These are phyloP conservation scores for Lumbricus terrestris DNA, from an alignment of 2,888 invertebrate species.

Conservation along the genomic window DNA sequence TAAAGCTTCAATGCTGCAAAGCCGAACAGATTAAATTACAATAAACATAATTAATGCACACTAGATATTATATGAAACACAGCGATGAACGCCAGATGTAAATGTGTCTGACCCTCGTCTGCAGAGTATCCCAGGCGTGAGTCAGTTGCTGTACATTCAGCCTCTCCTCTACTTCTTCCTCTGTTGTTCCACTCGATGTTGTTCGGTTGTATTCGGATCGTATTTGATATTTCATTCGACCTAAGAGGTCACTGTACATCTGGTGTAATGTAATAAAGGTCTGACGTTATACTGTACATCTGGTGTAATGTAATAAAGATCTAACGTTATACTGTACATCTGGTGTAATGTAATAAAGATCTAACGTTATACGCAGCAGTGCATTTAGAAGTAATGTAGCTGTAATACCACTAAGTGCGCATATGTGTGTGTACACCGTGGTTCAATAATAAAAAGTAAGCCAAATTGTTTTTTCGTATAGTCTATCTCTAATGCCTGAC, in stretches of 20 bases:
- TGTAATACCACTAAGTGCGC: not conserved
- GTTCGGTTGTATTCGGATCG: slow-evolving; percentile 13
- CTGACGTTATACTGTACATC: not conserved
- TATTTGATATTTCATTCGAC: not conserved
- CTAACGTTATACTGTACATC: not conserved
- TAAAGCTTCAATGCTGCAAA: not conserved
- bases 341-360: not conserved
- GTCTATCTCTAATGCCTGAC: too few relatives aligned
- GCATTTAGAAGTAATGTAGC: too few relatives aligned
- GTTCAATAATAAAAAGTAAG: too few relatives aligned
- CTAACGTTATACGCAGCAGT: not conserved
- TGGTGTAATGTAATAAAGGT: not conserved
- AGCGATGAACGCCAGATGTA: not conserved
- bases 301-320: not conserved
- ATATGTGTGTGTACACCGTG: not conserved
- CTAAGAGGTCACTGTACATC: slow-evolving; percentile 4
- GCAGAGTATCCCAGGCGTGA: not conserved
- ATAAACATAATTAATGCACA: not conserved
- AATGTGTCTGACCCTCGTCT: not conserved
- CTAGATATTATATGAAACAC: not conserved
- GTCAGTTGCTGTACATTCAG: not conserved
- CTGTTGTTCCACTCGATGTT: not conserved
- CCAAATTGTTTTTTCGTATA: too few relatives aligned
- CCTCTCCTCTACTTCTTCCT: not conserved
- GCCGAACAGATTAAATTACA: not conserved